A percentile compares a stretch with the other conserved stretches of the same genome.
These are phyloP conservation scores for Leptothorax acervorum DNA, from an alignment of 2,888 invertebrate species.

Conservation along the genomic window DNA sequence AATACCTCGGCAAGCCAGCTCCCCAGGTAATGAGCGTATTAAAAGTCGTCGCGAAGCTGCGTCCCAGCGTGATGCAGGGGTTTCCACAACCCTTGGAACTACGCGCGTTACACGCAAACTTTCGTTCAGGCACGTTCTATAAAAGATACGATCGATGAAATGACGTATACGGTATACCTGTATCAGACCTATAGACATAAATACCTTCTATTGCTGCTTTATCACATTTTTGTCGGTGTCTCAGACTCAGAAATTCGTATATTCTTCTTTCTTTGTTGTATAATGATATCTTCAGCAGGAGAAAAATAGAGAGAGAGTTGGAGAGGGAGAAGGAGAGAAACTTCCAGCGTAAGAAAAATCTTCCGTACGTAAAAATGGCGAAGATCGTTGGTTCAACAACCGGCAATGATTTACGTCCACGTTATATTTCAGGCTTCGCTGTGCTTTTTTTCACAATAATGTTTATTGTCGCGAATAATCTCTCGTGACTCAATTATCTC, in stretches of 20 bases:
- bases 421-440: conserved; percentile 62
- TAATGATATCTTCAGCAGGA: background rate
- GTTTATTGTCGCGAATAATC: conserved; percentile 62
- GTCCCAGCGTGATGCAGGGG: conserved; percentile 12
- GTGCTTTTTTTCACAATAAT: conserved; percentile 52
- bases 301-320: background rate
- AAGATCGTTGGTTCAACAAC: conserved; percentile 34
- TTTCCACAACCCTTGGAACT: conserved; percentile 62
- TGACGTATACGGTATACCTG: conserved; percentile 45
- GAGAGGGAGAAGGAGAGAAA: background rate
- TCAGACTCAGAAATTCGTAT: background rate
- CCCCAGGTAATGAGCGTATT: background rate
- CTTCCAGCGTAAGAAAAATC: background rate
- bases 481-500: conserved; percentile 53
- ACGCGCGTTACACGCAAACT: conserved; percentile 64
- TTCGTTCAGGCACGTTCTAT: conserved; percentile 63
- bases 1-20: background rate
- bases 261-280: background rate
- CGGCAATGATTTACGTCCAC: conserved; percentile 25
- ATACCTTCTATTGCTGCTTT: conserved; percentile 23
- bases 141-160: conserved; percentile 56
- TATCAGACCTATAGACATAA: conserved; percentile 18
- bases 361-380: conserved; percentile 10
- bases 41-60: conserved; percentile 7
- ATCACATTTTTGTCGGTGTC: conserved; percentile 1